Conservation (phyloP, 2,797 vertebrate species). For the Acrossocheilus fasciatus region DNA sequence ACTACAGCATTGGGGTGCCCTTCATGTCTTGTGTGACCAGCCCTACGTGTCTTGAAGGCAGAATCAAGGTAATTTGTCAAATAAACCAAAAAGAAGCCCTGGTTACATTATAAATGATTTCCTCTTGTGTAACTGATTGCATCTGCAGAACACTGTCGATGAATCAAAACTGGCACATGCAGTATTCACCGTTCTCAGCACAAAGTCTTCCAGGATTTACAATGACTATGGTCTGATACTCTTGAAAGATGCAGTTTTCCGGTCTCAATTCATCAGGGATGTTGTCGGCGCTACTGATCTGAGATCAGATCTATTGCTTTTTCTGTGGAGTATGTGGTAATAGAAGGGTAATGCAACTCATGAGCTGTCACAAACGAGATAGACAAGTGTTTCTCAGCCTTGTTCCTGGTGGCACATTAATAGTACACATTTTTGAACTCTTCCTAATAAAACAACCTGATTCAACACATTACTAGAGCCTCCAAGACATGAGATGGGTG, state of each 20-base stretch:
- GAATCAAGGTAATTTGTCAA: background rate
- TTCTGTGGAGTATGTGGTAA: background rate
- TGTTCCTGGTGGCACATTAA: background rate
- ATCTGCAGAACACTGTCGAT: background rate
- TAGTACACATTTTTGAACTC: background rate
- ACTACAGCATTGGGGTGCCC: background rate
- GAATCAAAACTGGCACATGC: constrained; percentile 10
- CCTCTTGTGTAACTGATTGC: background rate
- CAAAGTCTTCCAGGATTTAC: background rate
- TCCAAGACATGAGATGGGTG: background rate
- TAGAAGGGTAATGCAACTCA: background rate
- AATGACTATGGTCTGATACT: background rate
- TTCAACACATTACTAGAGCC: background rate
- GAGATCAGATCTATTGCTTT: constrained; percentile 13
- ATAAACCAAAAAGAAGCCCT: background rate
- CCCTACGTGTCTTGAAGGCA: background rate
- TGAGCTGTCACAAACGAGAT: background rate
- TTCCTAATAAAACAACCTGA: background rate
- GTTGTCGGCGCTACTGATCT: background rate
- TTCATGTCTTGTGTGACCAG: background rate
- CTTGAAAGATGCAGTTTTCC: constrained; percentile 1
- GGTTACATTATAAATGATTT: background rate
- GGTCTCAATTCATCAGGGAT: constrained; percentile 8
- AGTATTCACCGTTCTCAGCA: background rate
- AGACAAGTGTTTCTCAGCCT: background rate